Evolutionary conservation across 2,888 invertebrate species (phyloP).

Genomic region (Lepidocyrtinus sp.): DNA sequence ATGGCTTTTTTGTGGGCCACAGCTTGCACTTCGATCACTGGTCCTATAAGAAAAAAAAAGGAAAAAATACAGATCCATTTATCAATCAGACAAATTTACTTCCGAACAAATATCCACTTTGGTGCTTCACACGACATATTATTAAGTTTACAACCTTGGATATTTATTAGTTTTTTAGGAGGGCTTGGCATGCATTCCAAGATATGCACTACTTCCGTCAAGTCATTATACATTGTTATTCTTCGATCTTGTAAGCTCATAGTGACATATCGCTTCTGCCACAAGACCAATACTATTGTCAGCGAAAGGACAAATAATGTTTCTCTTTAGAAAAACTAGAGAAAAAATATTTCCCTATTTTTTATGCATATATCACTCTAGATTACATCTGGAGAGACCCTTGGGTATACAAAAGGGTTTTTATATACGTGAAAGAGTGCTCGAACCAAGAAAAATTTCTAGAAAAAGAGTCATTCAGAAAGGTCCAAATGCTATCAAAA

Average conservation of each 20-base stretch:
- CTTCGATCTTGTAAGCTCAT: neutral
- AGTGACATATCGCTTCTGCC: constrained; percentile 41
- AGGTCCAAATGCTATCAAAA: constrained; percentile 21
- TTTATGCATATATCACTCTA: constrained; percentile 53
- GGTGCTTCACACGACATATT: neutral
- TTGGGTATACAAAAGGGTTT: constrained; percentile 28
- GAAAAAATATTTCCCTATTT: constrained; percentile 6
- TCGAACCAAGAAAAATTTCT: constrained; percentile 2
- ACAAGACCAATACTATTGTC: constrained; percentile 15
- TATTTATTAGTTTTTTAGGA: constrained; percentile 18
- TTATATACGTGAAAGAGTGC: constrained; percentile 2
- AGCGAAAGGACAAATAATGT: constrained; percentile 45
- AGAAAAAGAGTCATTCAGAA: constrained; percentile 14
- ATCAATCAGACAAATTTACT: constrained; percentile 50
- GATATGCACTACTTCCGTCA: constrained; percentile 20
- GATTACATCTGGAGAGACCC: constrained; percentile 39
- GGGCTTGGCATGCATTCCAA: constrained; percentile 23
- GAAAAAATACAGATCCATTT: constrained; percentile 12
- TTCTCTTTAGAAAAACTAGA: constrained; percentile 8
- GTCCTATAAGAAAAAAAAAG: constrained; percentile 74
- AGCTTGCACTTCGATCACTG: constrained; percentile 78
- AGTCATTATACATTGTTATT: constrained; percentile 10
- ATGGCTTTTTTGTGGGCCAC: constrained; percentile 85
- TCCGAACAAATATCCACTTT: constrained; percentile 17
- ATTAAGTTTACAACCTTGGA: constrained; percentile 13